Percentiles rank a stretch among this genome's conserved stretches.
Evolutionary conservation across 2,888 invertebrate species (phyloP).

Genomic region (Epicampocera succincta): DNA sequence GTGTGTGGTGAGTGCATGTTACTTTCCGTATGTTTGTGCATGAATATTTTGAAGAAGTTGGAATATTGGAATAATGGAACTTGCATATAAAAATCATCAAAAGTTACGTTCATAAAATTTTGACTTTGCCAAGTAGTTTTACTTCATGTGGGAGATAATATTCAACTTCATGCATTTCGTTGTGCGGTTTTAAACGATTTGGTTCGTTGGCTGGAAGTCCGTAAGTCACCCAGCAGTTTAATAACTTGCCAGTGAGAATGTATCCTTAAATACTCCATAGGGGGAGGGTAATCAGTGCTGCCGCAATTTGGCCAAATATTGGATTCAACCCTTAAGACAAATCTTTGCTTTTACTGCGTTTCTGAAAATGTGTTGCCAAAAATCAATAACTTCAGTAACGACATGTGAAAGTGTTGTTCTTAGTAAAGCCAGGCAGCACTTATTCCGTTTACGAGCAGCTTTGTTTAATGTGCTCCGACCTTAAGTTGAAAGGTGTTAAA

Average conservation of each 20-base stretch:
- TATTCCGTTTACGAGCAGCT: not conserved
- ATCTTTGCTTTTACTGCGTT: too few species aligned
- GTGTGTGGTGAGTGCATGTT: not conserved
- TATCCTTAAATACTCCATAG: too few species aligned
- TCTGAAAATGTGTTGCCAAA: too few species aligned
- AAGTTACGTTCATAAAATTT: constrained; percentile 32
- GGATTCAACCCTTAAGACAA: too few species aligned
- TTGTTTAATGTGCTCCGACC: not conserved
- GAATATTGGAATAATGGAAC: constrained; percentile 4
- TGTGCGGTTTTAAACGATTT: not conserved
- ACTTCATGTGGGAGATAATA: not conserved
- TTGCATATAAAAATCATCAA: constrained; percentile 21
- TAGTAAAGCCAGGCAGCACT: constrained; percentile 23
- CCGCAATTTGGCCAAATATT: too few species aligned
- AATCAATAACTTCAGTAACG: too few species aligned
- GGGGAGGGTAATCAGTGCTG: too few species aligned
- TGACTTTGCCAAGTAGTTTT: constrained; percentile 28
- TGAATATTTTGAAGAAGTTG: constrained; percentile 6
- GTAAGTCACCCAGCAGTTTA: not conserved
- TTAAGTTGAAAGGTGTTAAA: constrained; percentile 35
- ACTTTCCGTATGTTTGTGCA: not conserved
- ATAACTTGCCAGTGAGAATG: too few species aligned
- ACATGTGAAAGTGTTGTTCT: too few species aligned
- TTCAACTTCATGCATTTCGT: constrained; percentile 1
- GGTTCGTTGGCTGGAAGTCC: constrained; percentile 15